Percentiles rank a stretch among this genome's conserved stretches.
Evolutionary conservation across 2,888 invertebrate species (phyloP).

Genomic region (Homarus gammarus): DNA sequence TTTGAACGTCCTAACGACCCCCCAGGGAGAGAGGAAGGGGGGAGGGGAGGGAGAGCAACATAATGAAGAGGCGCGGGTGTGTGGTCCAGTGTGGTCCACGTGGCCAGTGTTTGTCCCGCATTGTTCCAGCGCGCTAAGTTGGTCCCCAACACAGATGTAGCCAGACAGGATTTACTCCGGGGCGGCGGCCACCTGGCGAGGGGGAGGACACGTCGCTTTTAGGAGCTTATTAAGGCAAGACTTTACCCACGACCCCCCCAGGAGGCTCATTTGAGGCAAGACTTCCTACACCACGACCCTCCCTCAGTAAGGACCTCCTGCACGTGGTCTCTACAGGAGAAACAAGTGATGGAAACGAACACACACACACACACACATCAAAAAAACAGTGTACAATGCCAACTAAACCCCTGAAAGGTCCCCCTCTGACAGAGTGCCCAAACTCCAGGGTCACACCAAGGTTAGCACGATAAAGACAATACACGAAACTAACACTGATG

Average conservation of each 20-base stretch:
- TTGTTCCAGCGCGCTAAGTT: constrained; percentile 20
- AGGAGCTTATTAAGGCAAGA: background rate
- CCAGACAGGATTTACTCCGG: background rate
- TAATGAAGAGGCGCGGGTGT: background rate
- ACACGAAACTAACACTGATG: too few species aligned
- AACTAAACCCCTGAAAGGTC: too few species aligned
- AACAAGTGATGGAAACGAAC: too few species aligned
- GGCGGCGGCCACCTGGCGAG: background rate
- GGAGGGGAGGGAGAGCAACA: background rate
- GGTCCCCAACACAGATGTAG: background rate
- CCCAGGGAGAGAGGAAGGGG: background rate
- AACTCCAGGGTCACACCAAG: too few species aligned
- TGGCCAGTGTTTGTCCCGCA: constrained; percentile 20
- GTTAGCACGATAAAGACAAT: too few species aligned
- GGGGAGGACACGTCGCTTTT: background rate
- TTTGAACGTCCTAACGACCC: too few species aligned
- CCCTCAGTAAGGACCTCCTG: too few species aligned
- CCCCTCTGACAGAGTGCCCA: too few species aligned
- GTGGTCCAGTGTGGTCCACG: constrained; percentile 4
- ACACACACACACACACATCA: too few species aligned
- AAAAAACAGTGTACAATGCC: too few species aligned
- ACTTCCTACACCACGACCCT: background rate
- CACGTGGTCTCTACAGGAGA: too few species aligned
- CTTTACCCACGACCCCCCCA: background rate
- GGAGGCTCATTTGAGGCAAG: background rate